A percentile compares a stretch with the other conserved stretches of the same genome.
phyloP scores from a whole-genome alignment of 1,140 invertebrate genomes.

The Bombyx mori region DNA sequence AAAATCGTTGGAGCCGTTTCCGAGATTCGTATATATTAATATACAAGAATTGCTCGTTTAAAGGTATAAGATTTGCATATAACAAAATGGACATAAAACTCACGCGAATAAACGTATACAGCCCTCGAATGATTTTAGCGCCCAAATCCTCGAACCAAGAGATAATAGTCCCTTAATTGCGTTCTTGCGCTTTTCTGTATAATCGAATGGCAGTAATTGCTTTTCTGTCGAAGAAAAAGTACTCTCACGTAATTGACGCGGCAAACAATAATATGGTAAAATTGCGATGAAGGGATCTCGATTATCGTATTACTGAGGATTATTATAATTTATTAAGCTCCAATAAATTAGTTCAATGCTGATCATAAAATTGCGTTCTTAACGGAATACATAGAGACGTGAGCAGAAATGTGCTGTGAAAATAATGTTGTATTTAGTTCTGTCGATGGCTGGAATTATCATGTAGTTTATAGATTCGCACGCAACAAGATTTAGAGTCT shows the following conservation, averaged over 20 bases:
- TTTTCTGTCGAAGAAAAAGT: slow-evolving; percentile 24
- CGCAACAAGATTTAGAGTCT: slow-evolving; percentile 57
- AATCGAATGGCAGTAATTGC: slow-evolving; percentile 51
- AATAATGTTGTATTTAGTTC: slow-evolving; percentile 1
- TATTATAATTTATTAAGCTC: background rate
- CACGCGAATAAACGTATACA: slow-evolving; percentile 17
- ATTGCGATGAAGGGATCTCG: too few species aligned
- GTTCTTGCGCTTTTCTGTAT: slow-evolving; percentile 41
- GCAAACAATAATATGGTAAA: too few species aligned
- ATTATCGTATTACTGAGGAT: too few species aligned
- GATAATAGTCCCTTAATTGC: slow-evolving; percentile 58
- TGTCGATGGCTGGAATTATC: slow-evolving; percentile 4
- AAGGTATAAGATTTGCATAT: too few species aligned
- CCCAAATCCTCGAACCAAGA: slow-evolving; percentile 21
- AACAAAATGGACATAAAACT: slow-evolving; percentile 18
- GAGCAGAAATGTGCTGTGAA: too few species aligned
- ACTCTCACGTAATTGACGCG: too few species aligned
- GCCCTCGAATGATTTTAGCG: slow-evolving; percentile 31
- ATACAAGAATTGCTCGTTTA: too few species aligned
- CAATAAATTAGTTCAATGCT: background rate
- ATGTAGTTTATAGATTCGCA: slow-evolving; percentile 26
- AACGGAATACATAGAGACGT: too few species aligned
- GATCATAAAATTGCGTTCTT: too few species aligned
- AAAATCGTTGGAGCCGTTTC: too few species aligned
- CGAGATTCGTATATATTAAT: too few species aligned